phyloP scores from a whole-genome alignment of 37 sponge, comb jelly and placozoan genomes.

The Hexactinellida sp. region DNA sequence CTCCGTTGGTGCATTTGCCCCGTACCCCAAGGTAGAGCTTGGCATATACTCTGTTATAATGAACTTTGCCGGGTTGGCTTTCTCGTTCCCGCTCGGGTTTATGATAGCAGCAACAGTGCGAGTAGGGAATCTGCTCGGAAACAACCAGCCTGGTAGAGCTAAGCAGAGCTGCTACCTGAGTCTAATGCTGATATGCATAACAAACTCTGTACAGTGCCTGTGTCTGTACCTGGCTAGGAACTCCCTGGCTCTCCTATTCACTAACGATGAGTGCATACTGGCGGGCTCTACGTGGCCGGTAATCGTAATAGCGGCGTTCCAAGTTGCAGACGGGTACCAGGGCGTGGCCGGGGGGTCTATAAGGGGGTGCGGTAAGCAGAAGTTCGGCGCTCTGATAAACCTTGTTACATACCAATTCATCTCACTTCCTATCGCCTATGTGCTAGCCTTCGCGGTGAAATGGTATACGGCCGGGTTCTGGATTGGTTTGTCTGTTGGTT shows the following conservation, averaged over 20 bases:
- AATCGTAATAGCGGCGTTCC: not conserved
- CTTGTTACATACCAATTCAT: not conserved
- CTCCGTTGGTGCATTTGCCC: not conserved
- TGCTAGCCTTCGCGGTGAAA: not conserved
- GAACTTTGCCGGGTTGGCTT: not conserved
- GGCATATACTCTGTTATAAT: slow-evolving; percentile 14
- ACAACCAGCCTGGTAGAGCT: not conserved
- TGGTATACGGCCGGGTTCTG: not conserved
- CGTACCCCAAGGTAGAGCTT: not conserved
- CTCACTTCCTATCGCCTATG: not conserved
- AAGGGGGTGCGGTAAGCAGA: not conserved
- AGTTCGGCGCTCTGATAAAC: not conserved
- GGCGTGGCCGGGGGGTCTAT: not conserved
- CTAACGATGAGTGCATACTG: not conserved
- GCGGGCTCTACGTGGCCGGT: not conserved
- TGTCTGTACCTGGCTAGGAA: not conserved
- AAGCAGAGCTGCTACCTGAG: not conserved
- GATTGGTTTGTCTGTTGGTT: not conserved
- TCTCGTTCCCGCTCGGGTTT: not conserved
- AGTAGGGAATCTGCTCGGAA: slow-evolving; percentile 17
- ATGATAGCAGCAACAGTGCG: slow-evolving; percentile 14
- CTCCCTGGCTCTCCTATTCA: not conserved
- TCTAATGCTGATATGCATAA: not conserved
- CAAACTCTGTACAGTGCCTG: not conserved
- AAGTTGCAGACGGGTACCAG: not conserved